Base-by-base conservation (phyloP, 2,113 vertebrate genomes). In the Caranx ignobilis region DNA sequence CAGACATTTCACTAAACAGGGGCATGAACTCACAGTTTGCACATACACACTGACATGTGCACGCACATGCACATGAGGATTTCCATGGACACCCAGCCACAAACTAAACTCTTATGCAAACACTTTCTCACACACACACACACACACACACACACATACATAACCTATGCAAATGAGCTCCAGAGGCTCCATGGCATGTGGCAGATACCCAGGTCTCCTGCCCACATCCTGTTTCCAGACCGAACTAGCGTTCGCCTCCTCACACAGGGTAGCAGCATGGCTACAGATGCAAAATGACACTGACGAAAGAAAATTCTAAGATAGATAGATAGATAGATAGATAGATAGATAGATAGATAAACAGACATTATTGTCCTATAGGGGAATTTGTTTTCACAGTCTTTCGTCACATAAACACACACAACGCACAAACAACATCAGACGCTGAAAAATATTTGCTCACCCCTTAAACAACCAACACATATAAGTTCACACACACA, bases 161-260 rank as follows among this genome's bases (percentile, higher is more conserved):
- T 19, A 88, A 73, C 78, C 66, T 83, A 90, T 92, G 89, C 85
- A 92, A 91, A 93, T 88, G 64, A 85, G 83, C 75, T 85, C 84
- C 77, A 86, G 83, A 75, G 87, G 89, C 79, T 92, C 84, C 79
- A 65, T 82, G 89, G 88, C 91, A 91, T 93, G 90, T 92, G 92
- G 90, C 92, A 81, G 81, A 92, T 85, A 79, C 90, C 89, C 90
- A 91, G 87, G 35, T 82, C 84, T 67, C 56, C 85, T 86, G 87
- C 90, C 94, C 93, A 95, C 93, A 91, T 91, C 84, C 87, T 91
- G 89, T 87, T 92, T 89, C 91, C 85, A 92, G 84, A 83, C 67
- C 39, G 13, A 89, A 90, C 83, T 82, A 89, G 87, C 83, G 65
- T 71, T 81, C 72, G 69, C 84, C 91, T 88, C 85, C 77, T 91